Base-by-base conservation (phyloP, 1,140 invertebrate genomes). In the Pseudomyrmex pallidus region DNA sequence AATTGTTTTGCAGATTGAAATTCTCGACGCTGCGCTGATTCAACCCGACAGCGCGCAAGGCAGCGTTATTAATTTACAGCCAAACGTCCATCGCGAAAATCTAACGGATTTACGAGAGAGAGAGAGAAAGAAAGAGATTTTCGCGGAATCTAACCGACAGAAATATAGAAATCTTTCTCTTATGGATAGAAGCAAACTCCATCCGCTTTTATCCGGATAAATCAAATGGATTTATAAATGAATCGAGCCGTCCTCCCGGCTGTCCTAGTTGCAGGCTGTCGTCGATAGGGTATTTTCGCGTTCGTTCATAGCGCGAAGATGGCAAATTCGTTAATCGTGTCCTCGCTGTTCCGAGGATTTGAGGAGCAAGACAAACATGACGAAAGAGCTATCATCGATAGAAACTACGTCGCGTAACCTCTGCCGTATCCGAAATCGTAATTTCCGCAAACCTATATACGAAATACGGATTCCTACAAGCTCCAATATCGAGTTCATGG, bases 401-500 rank as follows among this genome's bases (percentile, higher is more conserved):
- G 20, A 52, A 62, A 84, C 80, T 44, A 22, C 63, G 63, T 4
- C 67, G 56, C 84, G 61, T 72, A 15, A 66, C 54, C 57, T 74
- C 44, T 57, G 44, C 7, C 50, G 52, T 89, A 85, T 83, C 54
- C 74, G 72, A 83, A 89, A 85, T 83, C 78, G 83, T 74, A 88
- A 88, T 89, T 85, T 89, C 78, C 86, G 56, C 46, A 57, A 56
- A 54, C 20, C 77, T 74, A 20, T 35, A 7, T 15, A 68, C 76
- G 61, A 74, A 72, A 35, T 35, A 35, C 35, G 35, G 35, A 35
- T 35, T 78, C 17, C 63, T 78, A 76, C 83, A 70, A 87, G 67
- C 67, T 61, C 82, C 87, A 87, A 85, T 87, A 83, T 87, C 86
- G 77, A 78, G 82, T 84, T 74, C 85, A 64, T 59, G 52, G 86